Conservation (phyloP, 2,888 invertebrate genomes). For the Acleris holmiana region DNA sequence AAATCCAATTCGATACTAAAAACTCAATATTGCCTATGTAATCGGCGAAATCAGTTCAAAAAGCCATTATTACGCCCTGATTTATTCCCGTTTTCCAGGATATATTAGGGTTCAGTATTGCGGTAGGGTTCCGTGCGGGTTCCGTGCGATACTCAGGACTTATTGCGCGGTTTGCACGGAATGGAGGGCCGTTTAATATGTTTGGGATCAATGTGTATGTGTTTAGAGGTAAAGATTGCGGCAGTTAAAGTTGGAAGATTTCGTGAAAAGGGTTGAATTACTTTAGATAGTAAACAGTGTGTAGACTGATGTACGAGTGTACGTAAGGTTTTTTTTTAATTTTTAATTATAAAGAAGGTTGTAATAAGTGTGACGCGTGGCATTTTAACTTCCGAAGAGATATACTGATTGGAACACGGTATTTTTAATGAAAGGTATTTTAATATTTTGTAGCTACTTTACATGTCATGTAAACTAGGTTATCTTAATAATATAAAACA, state of each 20-base stretch:
- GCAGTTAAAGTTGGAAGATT: background rate
- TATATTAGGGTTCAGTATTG: conserved; percentile 33
- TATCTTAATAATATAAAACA: no score
- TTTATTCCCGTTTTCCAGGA: conserved; percentile 26
- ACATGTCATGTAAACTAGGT: no score
- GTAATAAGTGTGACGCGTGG: background rate
- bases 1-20: no score
- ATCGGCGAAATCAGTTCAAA: conserved; percentile 31
- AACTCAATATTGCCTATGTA: conserved; percentile 21
- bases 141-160: conserved; percentile 26
- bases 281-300: no score
- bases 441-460: no score
- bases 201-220: background rate
- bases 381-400: no score
- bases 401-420: no score
- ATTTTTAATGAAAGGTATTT: no score
- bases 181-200: conserved; percentile 10
- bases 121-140: conserved; percentile 16
- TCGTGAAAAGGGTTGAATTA: background rate
- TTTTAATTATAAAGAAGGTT: no score
- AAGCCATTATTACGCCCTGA: conserved; percentile 29
- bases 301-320: no score
- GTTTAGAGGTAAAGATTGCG: background rate
- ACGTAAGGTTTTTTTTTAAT: no score
- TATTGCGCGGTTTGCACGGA: conserved; percentile 31